Conservation (phyloP, 1,140 invertebrate genomes). For the Ips nitidus region DNA sequence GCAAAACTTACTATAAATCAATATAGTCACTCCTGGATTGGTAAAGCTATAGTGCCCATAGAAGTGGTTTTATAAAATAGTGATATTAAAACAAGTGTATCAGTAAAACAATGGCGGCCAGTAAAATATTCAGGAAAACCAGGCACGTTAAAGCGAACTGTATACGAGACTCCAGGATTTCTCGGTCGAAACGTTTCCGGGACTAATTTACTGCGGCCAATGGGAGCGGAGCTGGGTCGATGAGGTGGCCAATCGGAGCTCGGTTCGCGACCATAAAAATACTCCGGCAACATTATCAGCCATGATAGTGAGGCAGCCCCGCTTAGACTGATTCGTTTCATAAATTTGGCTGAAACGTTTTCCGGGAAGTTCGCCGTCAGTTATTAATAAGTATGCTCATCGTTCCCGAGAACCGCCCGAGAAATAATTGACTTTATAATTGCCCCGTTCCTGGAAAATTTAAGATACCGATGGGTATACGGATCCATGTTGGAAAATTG, state of each 20-base stretch:
- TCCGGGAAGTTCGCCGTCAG: slow-evolving; percentile 38
- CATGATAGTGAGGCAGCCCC: slow-evolving; percentile 51
- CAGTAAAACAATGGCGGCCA: neutral
- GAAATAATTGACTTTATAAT: slow-evolving; percentile 37
- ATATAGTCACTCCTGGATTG: too few relatives aligned
- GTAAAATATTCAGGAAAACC: slow-evolving; percentile 5
- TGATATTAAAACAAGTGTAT: too few relatives aligned
- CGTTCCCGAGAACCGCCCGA: slow-evolving; percentile 28
- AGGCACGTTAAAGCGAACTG: slow-evolving; percentile 12
- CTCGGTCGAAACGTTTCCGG: slow-evolving; percentile 38
- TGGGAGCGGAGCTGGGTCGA: slow-evolving; percentile 25
- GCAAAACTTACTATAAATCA: too few relatives aligned
- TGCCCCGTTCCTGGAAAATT: slow-evolving; percentile 22
- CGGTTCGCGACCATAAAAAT: slow-evolving; percentile 48
- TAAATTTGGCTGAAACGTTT: slow-evolving; percentile 45
- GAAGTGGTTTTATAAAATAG: too few relatives aligned
- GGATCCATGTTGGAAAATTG: too few relatives aligned
- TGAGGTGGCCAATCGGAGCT: slow-evolving; percentile 39
- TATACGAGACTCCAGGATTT: neutral
- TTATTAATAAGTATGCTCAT: slow-evolving; percentile 45
- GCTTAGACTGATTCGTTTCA: slow-evolving; percentile 49
- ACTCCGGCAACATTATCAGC: slow-evolving; percentile 51
- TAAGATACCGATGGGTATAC: neutral
- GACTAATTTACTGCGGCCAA: slow-evolving; percentile 47
- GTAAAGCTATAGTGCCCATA: too few relatives aligned